Evolutionary conservation across 2,797 vertebrate genomes (phyloP), one percentile per base, ranked within the genome.

Genomic region (Anniella stebbinsi): DNA sequence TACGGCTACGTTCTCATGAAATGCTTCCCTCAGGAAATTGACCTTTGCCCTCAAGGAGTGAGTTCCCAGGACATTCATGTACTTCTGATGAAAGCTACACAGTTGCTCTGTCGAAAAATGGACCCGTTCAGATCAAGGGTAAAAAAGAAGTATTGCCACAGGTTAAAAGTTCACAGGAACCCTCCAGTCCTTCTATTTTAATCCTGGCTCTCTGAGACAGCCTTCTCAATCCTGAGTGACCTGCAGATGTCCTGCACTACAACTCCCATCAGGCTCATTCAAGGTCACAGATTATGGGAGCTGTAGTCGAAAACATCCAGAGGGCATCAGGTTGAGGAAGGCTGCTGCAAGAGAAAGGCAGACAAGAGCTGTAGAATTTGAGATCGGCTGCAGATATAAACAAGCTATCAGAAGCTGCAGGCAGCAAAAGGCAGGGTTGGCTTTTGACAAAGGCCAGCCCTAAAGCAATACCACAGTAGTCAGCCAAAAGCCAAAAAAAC

Each of bases 1-100:
- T 45, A 82, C 69, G 25, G 78, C 36, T 48, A 78, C 30, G 83
- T 90, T 90, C 86, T 90, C 89, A 90, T 87, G 89, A 77, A 87
- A 87, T 25, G 28, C 51, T 87, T 87, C 89, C 89, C 89, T 36
- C 57, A 87, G 89, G 89, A 90, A 87, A 87, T 21, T 87, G 85
- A 82, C 80, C 89, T 90, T 84, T 90, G 80, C 63, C 63, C 89
- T 70, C 80, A 84, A 87, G 80, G 63, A 87, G 86, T 10, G 54
- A 90, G 86, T 90, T 90, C 89, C 89, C 89, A 87, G 86, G 89
- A 87, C 86, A 84, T 48, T 70, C 63, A 30, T 70, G 86, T 87
- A 84, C 72, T 69, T 87, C 38, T 57, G 48, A 77, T 83, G 89
- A 87, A 90, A 87, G 85, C 80, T 83, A 36, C 60, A 87, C 72